Base-by-base conservation (phyloP, 2,797 vertebrate genomes). In the Oryzias dopingdopingensis region DNA sequence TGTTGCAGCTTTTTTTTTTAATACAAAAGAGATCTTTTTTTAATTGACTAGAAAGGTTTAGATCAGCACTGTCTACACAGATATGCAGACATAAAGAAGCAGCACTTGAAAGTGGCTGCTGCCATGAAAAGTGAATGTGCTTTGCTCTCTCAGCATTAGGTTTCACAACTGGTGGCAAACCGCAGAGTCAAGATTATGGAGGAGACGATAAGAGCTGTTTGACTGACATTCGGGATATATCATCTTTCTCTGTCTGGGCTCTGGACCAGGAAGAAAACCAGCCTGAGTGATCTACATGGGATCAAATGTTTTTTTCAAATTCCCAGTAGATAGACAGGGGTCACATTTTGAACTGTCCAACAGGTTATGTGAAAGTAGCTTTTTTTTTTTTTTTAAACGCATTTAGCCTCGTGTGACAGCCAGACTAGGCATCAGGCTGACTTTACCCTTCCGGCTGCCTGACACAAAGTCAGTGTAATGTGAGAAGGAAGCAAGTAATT, bases 181-280 rank as follows among this genome's bases (percentile, higher is more conserved):
- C 72, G 42, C 63, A 48, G 43, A 70, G 61, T 77, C 69, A 67
- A 74, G 69, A 87, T 88, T 84, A 86, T 77, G 76, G 69, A 45
- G 70, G 54, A 74, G 53, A 74, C 49, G 85, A 88, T 89, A 89
- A 90, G 82, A 81, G 80, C 24, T 50, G 65, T 81, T 76, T 77
- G 72, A 86, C 73, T 67, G 80, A 83, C 76, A 73, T 47, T 56
- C 58, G 61, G 67, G 14, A 14, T 15, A 52, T 68, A 78, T 86
- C 67, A 14, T 41, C 63, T 88, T 87, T 76, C 76, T 44, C 14
- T 62, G 22, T 32, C 42, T 62, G 45, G 55, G 59, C 20, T 14
- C 16, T 0, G 41, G 43, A 45, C 45, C 6, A 20, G 52, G 54
- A 61, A 67, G 48, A 70, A 70, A 74, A 59, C 37, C 13, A 45